Base-by-base conservation (phyloP, 2,113 vertebrate species). In the Astatotilapia flaviijosephi region DNA sequence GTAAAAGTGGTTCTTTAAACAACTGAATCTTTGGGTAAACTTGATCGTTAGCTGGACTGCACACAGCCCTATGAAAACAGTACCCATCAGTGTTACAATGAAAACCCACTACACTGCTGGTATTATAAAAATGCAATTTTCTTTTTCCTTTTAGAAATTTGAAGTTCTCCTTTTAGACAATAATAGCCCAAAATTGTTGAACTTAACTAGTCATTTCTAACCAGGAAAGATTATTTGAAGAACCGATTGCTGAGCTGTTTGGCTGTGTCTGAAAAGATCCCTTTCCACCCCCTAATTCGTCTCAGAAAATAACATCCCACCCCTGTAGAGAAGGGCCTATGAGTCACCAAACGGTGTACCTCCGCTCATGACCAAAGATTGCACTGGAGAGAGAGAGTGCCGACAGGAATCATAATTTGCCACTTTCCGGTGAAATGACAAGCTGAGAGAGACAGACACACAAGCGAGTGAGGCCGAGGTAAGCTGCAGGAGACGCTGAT, bases 361-460 rank as follows among this genome's bases (percentile, higher is more conserved):
- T 83, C 79, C 6, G 45, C 86, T 83, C 19, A 7, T 79, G 80
- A 83, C 86, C 26, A 75, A 85, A 83, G 82, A 92, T 13, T 60
- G 55, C 89, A 85, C 53, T 10, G 65, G 85, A 88, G 88, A 88
- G 88, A 88, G 75, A 49, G 26, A 3, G 37, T 5, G 58, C 82
- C 88, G 86, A 92, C 90, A 93, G 84, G 89, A 93, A 94, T 95
- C 89, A 77, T 81, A 90, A 94, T 94, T 84, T 89, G 55, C 73
- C 83, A 90, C 62, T 93, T 87, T 88, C 53, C 81, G 55, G 65
- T 37, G 49, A 75, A 85, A 87, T 10, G 37, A 55, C 51, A 75
- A 83, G 54, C 12, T 31, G n/a, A 35, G 42, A 35, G 62, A 56
- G 62, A 49, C 12, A 17, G 7, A 65, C 49, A 21, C 62, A 68